phyloP scores from a whole-genome alignment of 2,113 vertebrate genomes.

The Carlito syrichta region DNA sequence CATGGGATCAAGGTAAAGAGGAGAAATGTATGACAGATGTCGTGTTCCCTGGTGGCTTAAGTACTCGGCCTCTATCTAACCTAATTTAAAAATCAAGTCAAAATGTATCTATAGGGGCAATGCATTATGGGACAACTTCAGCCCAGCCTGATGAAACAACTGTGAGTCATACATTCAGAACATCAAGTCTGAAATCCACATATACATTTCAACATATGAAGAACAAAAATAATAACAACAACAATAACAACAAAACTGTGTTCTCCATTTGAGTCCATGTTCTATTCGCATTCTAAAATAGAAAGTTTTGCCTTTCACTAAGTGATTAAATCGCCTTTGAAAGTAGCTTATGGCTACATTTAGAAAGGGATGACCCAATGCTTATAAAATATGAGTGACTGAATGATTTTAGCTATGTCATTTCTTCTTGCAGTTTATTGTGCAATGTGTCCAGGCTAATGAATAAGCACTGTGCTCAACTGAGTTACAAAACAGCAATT shows the following conservation, averaged over 20 bases:
- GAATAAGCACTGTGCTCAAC: neutral
- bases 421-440: slow-evolving; percentile 19
- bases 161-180: slow-evolving; percentile 43
- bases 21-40: slow-evolving; percentile 65
- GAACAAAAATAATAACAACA: neutral
- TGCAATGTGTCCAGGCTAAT: slow-evolving; percentile 44
- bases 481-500: slow-evolving; percentile 43
- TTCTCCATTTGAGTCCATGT: neutral
- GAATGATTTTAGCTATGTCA: neutral
- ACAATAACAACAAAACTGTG: neutral
- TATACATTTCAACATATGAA: neutral
- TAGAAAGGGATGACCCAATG: neutral
- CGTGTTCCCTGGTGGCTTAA: slow-evolving; percentile 70
- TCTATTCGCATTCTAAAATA: slow-evolving; percentile 29
- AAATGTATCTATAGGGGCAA: slow-evolving; percentile 57
- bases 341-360: slow-evolving; percentile 21
- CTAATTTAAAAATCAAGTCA: slow-evolving; percentile 74
- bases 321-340: slow-evolving; percentile 39
- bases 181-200: neutral
- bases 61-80: slow-evolving; percentile 66
- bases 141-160: slow-evolving; percentile 59
- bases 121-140: slow-evolving; percentile 58
- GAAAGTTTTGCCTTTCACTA: slow-evolving; percentile 29
- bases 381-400: slow-evolving; percentile 21
- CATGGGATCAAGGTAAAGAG: slow-evolving; percentile 69